Evolutionary conservation across 2,113 vertebrate genomes (phyloP).

Genomic region (Erpornis zantholeuca): DNA sequence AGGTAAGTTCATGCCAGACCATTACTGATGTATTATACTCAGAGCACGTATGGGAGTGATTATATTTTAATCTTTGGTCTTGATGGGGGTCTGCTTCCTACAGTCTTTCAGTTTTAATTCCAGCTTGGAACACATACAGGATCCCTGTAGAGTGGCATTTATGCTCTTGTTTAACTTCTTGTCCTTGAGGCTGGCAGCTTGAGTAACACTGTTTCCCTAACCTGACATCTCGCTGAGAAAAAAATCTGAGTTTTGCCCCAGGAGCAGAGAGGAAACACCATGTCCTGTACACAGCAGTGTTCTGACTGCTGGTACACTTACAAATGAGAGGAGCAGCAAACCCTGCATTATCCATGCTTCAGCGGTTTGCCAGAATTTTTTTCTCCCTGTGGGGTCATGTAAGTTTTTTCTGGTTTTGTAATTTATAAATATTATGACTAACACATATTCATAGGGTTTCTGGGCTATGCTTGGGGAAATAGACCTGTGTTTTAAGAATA

Average conservation of each 20-base stretch:
- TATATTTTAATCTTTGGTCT: slow-evolving; percentile 51
- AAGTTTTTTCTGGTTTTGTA: not conserved
- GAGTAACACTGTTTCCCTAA: slow-evolving; percentile 7
- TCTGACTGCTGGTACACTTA: not conserved
- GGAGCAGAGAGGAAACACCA: not conserved
- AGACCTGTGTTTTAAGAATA: not conserved
- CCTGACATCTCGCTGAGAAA: not conserved
- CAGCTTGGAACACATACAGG: not conserved
- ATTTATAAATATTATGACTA: not conserved
- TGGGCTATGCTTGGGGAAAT: not conserved
- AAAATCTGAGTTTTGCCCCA: not conserved
- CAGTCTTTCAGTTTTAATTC: slow-evolving; percentile 45
- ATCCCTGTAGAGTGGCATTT: slow-evolving; percentile 5
- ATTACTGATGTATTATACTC: not conserved
- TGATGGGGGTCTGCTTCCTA: slow-evolving; percentile 1
- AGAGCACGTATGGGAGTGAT: slow-evolving; percentile 51
- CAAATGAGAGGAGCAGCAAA: not conserved
- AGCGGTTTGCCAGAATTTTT: not conserved
- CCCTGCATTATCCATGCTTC: not conserved
- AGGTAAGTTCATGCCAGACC: slow-evolving; percentile 2
- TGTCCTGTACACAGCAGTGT: not conserved
- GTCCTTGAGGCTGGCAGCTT: slow-evolving; percentile 13
- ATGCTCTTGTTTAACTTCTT: slow-evolving; percentile 33
- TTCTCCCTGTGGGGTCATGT: accelerated
- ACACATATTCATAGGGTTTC: not conserved